A percentile compares a stretch with the other conserved stretches of the same genome.
Conservation (phyloP, 2,888 invertebrate species). For the Chrysopilus asiliformis region DNA sequence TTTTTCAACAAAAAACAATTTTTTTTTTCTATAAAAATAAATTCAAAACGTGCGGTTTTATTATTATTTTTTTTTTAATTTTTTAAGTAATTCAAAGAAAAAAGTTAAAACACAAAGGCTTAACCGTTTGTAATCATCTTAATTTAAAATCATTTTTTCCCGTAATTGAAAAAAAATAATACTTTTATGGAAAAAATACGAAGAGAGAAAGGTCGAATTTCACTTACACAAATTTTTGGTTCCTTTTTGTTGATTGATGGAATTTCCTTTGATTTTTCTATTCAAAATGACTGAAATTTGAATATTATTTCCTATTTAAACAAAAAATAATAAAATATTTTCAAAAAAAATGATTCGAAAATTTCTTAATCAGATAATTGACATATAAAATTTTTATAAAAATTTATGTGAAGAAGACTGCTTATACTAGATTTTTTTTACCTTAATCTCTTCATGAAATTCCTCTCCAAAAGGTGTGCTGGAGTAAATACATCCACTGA, state of each 20-base stretch:
- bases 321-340: background rate
- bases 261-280: background rate
- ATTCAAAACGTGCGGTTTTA: constrained; percentile 16
- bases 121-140: constrained; percentile 37
- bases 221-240: no score
- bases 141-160: constrained; percentile 19
- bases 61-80: constrained; percentile 1
- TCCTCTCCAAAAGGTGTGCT: constrained; percentile 32
- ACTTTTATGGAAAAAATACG: no score
- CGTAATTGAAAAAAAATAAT: no score
- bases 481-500: constrained; percentile 37
- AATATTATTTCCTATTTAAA: background rate
- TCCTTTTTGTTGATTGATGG: no score
- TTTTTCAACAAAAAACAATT: no score
- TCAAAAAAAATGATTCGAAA: background rate
- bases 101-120: constrained; percentile 33
- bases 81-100: background rate
- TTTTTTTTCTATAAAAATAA: no score
- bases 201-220: no score
- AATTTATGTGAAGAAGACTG: constrained; percentile 19
- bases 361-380: background rate
- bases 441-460: constrained; percentile 35
- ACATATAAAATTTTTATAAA: no score
- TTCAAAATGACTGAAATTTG: background rate
- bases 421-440: constrained; percentile 19